Evolutionary conservation across 2,797 vertebrate genomes (phyloP), one percentile per base, ranked within the genome.

Genomic region (Xiphorhynchus erythropygius): DNA sequence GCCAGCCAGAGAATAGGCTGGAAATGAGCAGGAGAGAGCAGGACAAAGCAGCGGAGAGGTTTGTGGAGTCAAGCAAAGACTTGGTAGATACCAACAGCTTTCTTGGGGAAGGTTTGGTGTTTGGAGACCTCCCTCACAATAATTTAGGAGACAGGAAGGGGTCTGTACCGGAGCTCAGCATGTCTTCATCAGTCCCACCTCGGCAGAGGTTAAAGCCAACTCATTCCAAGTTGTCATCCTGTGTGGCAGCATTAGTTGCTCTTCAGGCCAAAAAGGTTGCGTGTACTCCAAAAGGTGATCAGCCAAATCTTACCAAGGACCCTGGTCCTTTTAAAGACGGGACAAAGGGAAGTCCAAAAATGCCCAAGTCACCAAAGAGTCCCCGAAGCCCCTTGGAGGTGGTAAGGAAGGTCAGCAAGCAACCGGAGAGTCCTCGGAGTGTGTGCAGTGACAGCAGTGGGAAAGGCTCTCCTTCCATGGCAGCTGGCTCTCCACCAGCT

Each of bases 391-490:
- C 99, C 30, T 97, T 99, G 28, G 99, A 99, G 96, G 98, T 97
- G 74, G 98, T 99, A 21, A 99, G 98, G 89, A 99, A 98, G 74
- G 97, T 97, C 35, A 91, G 91, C 70, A 99, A 99, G 96, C 99
- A 99, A 37, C 98, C 99, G 0, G 99, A 99, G 95, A 99, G 99
- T 82, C 99, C 99, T 46, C 97, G 98, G 60, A 99, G 99, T 5
- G 98, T 99, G 57, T 99, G 98, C 95, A 99, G 99, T 2, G 99
- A 99, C 67, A 98, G 98, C 91, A 99, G 99, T 42, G 98, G 98
- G 87, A 99, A 98, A 95, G 98, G 98, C 28, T 99, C 99, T 55
- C 99, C 99, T 23, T 99, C 99, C 11, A 97, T 99, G 92, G 97
- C 98, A 32, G 98, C 98, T 4, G 97, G 98, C 69, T 99, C 99